A percentile compares a stretch with the other conserved stretches of the same genome.
phyloP scores from a whole-genome alignment of 2,888 invertebrate genomes.

The Drosophila picticornis region DNA sequence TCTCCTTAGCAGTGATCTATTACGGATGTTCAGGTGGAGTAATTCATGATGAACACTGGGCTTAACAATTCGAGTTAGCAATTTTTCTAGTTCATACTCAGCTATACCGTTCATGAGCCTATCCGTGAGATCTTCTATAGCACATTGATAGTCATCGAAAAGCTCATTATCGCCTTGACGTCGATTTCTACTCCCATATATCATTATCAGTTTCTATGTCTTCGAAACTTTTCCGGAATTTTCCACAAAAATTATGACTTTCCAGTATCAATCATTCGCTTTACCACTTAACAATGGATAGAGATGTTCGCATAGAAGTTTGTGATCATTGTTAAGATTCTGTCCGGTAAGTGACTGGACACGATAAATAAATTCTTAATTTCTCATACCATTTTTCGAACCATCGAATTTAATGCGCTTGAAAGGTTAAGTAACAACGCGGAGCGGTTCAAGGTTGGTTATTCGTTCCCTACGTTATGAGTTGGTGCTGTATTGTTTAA shows the following conservation, averaged over 20 bases:
- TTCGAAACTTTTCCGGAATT: background rate
- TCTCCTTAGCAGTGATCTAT: background rate
- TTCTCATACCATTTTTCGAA: too few species aligned
- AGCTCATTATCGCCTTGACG: background rate
- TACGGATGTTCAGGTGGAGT: background rate
- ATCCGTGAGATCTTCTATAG: background rate
- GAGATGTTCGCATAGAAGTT: background rate
- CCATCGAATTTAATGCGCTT: too few species aligned
- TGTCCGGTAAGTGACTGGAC: too few species aligned
- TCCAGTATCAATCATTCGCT: background rate
- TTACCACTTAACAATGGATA: background rate
- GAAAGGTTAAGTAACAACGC: too few species aligned
- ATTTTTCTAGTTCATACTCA: background rate
- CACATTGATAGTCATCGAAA: background rate
- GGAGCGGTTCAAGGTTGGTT: too few species aligned
- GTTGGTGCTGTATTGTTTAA: too few species aligned
- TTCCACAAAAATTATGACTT: too few species aligned
- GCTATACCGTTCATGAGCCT: background rate
- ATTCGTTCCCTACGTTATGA: too few species aligned
- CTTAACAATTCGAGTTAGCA: background rate
- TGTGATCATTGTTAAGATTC: too few species aligned
- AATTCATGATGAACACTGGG: background rate
- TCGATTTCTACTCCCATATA: background rate
- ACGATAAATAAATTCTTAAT: too few species aligned
- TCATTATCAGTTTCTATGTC: background rate